Percentiles rank a stretch among this genome's conserved stretches.
Conservation (phyloP, 2,797 vertebrate species). For the Rhabdomys pumilio region DNA sequence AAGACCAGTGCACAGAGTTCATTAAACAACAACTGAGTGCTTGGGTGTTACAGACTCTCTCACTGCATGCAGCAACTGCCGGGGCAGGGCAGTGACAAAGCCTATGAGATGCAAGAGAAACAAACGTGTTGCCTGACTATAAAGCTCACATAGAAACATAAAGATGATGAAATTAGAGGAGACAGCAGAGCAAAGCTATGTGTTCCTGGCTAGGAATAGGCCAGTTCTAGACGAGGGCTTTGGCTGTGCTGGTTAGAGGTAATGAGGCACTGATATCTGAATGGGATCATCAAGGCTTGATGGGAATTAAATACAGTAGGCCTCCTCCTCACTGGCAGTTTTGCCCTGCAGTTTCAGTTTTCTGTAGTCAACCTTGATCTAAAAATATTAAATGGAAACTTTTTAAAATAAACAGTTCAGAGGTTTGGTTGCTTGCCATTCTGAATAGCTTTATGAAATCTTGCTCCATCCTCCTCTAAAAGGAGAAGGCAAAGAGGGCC, state of each 20-base stretch:
- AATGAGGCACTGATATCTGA: rapidly evolving
- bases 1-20: not conserved
- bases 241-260: not conserved
- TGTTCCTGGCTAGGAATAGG: not conserved
- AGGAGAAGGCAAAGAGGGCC: not conserved
- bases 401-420: not conserved
- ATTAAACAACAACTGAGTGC: rapidly evolving
- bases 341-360: not conserved
- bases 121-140: not conserved
- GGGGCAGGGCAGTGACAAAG: not conserved
- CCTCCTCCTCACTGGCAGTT: not conserved
- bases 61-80: not conserved
- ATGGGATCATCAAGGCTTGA: not conserved
- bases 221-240: rapidly evolving
- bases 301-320: not conserved
- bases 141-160: not conserved
- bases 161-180: not conserved
- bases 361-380: not conserved
- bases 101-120: not conserved
- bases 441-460: not conserved
- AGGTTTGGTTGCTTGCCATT: not conserved
- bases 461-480: not conserved
- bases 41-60: not conserved
- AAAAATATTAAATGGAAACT: conserved; percentile 23
- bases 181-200: not conserved